Evolutionary conservation across 2,797 vertebrate species (phyloP).

Genomic region (Lophotriccus pileatus): DNA sequence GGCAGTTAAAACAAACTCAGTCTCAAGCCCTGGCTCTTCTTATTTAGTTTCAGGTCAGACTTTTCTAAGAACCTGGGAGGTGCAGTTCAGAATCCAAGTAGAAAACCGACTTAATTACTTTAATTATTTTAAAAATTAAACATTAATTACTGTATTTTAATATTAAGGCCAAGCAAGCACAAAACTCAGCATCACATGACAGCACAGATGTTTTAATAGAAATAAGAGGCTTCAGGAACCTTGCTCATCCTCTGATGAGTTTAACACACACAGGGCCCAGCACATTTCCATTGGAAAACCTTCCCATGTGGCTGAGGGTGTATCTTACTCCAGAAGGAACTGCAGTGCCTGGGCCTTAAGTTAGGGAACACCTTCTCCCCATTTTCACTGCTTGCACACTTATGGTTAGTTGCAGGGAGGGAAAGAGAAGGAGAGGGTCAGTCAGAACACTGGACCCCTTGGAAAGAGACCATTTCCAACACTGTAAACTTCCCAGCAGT

Average conservation of each 20-base stretch:
- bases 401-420: neutral
- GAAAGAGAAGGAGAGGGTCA: neutral
- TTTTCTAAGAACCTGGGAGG: neutral
- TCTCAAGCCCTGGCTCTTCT: neutral
- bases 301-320: neutral
- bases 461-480: neutral
- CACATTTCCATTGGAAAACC: neutral
- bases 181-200: neutral
- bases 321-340: neutral
- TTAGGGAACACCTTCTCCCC: neutral
- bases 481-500: neutral
- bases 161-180: neutral
- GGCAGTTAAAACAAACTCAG: neutral
- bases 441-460: neutral
- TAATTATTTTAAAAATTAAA: neutral
- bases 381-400: neutral
- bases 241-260: conserved; percentile 1
- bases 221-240: neutral
- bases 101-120: neutral
- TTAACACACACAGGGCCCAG: conserved; percentile 12
- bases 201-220: neutral
- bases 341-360: neutral
- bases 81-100: neutral
- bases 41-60: neutral
- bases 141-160: neutral